These are phyloP conservation scores for Nemotelus nigrinus DNA, from an alignment of 2,888 invertebrate genomes.

Conservation along the genomic window DNA sequence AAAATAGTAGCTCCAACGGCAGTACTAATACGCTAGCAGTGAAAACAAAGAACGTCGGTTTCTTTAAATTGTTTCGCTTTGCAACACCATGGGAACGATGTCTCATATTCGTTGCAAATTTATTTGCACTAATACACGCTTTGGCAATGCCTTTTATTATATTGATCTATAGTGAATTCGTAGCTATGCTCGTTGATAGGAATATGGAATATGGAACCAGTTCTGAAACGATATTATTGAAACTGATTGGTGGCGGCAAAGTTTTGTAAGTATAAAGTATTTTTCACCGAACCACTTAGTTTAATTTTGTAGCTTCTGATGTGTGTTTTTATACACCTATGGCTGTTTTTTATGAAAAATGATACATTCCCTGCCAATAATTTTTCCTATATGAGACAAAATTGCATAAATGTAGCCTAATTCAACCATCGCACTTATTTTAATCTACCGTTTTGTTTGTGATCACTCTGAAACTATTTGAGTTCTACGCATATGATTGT, in stretches of 20 bases:
- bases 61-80: conserved; percentile 66
- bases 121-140: conserved; percentile 71
- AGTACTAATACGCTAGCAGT: conserved; percentile 54
- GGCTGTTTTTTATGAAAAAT: background rate
- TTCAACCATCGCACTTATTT: too few species aligned
- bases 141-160: conserved; percentile 74
- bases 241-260: conserved; percentile 73
- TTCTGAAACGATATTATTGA: conserved; percentile 69
- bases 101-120: conserved; percentile 68
- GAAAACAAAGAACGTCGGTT: conserved; percentile 56
- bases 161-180: conserved; percentile 79
- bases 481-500: too few species aligned
- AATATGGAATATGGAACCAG: conserved; percentile 70
- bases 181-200: conserved; percentile 75
- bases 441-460: too few species aligned
- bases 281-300: background rate
- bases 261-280: conserved; percentile 65
- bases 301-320: background rate
- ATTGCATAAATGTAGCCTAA: too few species aligned
- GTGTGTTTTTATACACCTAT: background rate
- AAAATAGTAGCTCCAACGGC: conserved; percentile 48
- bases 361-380: too few species aligned
- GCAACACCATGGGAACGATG: conserved; percentile 70
- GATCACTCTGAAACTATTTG: too few species aligned
- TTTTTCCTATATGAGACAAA: too few species aligned